A percentile compares a stretch with the other conserved stretches of the same genome.
These are phyloP conservation scores for Phrixothrix hirtus DNA, from an alignment of 2,888 invertebrate genomes.

Conservation along the genomic window DNA sequence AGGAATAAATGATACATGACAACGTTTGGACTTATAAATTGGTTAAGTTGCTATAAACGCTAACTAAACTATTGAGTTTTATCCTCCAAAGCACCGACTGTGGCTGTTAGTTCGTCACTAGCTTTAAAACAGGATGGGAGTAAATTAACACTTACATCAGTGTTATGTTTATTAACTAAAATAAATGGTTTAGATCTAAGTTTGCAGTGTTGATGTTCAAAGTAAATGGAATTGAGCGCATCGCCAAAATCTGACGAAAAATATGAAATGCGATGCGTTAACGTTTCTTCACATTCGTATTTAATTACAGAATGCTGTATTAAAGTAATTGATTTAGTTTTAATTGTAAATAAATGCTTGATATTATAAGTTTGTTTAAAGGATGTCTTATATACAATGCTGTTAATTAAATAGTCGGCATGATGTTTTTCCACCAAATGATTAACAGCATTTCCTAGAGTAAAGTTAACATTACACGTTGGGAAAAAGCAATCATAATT, in stretches of 20 bases:
- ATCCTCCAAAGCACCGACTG: neutral
- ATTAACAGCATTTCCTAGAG: constrained; percentile 4
- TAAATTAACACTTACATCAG: constrained; percentile 3
- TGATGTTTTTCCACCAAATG: constrained; percentile 8
- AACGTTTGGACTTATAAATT: too few relatives aligned
- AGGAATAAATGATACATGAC: too few relatives aligned
- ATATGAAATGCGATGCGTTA: constrained; percentile 4
- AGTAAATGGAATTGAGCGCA: neutral
- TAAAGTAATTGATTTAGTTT: constrained; percentile 1
- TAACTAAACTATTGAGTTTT: too few relatives aligned
- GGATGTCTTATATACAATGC: constrained; percentile 2
- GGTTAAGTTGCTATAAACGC: too few relatives aligned
- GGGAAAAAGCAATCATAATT: constrained; percentile 17
- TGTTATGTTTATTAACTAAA: constrained; percentile 9
- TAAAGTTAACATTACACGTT: constrained; percentile 2
- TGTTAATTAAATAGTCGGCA: neutral
- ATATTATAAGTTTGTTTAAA: constrained; percentile 3
- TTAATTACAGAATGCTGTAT: constrained; percentile 11
- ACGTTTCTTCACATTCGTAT: neutral
- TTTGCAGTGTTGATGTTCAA: constrained; percentile 16
- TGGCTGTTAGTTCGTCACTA: constrained; percentile 6
- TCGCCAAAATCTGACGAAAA: constrained; percentile 7
- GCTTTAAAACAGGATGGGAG: constrained; percentile 12
- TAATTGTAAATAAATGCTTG: constrained; percentile 13
- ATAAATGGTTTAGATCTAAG: constrained; percentile 9